Evolutionary conservation across 2,888 invertebrate genomes (phyloP), one percentile per base, ranked within the genome.

Genomic region (Danaus chrysippus): DNA sequence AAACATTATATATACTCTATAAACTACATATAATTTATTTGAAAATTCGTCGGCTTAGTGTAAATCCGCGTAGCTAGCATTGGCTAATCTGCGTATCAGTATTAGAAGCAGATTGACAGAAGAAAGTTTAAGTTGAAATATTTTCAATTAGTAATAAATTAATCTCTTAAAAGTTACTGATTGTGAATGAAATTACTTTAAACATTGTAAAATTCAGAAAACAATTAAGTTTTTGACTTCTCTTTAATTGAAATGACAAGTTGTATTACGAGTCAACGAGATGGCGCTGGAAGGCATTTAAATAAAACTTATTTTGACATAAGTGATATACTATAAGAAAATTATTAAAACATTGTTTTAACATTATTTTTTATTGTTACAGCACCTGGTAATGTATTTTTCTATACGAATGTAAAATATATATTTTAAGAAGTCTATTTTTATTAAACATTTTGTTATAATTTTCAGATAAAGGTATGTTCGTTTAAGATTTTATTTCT

Each of bases 371-470:
- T 53, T 52, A 12, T 42, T 60, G 61, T 58, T 62, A 15, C 59
- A 68, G 68, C 65, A 11, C 68, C 68, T 55, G 68, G 66, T 64
- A 67, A 15, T 12, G 17, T 1, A 3, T 34, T 15, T 43, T 10
- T 15, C 6, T 15, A 17, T 19, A 17, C 11, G 11, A 19, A 19
- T 44, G 12, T 10, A 61, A 42, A 53, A 12, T 42, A 15, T 56
- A 12, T 42, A 19, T 64, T 59, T 61, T 55, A 43, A 53, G 19
- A 44, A 17, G 8, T 12, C 10, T 54, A 17, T 57, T 17, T 6
- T 44, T 13, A 42, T 34, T 23, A 42, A 19, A 56, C 10, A 44
- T 46, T 46, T 42, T 44, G 44, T 43, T 42, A n/a, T 2, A 19
- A 58, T 13, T 60, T 64, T 17, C 58, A 63, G 63, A 61, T 42